These are phyloP conservation scores for Antennarius maculatus DNA, from an alignment of 2,797 vertebrate genomes.

Conservation along the genomic window DNA sequence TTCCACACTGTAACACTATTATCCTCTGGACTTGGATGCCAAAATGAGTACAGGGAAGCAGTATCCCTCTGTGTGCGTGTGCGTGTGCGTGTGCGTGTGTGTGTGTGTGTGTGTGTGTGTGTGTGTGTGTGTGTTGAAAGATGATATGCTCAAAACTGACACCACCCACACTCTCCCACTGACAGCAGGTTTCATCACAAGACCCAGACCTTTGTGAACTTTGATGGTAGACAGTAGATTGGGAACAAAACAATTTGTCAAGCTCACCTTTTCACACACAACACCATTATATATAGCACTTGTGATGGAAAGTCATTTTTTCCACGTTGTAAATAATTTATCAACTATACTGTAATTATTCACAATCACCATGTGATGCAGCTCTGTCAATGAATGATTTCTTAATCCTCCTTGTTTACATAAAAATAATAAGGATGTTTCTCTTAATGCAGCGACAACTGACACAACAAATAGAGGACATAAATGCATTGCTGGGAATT, in stretches of 20 bases:
- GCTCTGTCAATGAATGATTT: neutral
- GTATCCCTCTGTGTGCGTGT: slow-evolving; percentile 11
- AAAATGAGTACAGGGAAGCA: slow-evolving; percentile 51
- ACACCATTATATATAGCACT: slow-evolving; percentile 10
- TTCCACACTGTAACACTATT: slow-evolving; percentile 64
- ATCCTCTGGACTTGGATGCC: slow-evolving; percentile 68
- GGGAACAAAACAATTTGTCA: slow-evolving; percentile 70
- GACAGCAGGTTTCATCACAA: slow-evolving; percentile 72
- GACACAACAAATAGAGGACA: neutral
- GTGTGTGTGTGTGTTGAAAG: slow-evolving; percentile 47
- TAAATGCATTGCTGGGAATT: too few relatives aligned
- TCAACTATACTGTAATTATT: slow-evolving; percentile 7
- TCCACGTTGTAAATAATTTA: slow-evolving; percentile 47
- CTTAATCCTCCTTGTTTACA: neutral
- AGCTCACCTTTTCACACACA: slow-evolving; percentile 45
- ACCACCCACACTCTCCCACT: slow-evolving; percentile 65
- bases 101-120: slow-evolving; percentile 15
- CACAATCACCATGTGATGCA: neutral
- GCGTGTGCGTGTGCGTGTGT: slow-evolving; percentile 12
- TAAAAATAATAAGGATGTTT: neutral
- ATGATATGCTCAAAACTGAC: slow-evolving; percentile 71
- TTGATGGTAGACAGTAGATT: slow-evolving; percentile 37
- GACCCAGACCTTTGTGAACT: slow-evolving; percentile 68
- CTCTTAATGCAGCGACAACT: neutral
- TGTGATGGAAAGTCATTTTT: slow-evolving; percentile 48